Conservation (phyloP, 2,888 invertebrate genomes). For the Heliconius ismenius region DNA sequence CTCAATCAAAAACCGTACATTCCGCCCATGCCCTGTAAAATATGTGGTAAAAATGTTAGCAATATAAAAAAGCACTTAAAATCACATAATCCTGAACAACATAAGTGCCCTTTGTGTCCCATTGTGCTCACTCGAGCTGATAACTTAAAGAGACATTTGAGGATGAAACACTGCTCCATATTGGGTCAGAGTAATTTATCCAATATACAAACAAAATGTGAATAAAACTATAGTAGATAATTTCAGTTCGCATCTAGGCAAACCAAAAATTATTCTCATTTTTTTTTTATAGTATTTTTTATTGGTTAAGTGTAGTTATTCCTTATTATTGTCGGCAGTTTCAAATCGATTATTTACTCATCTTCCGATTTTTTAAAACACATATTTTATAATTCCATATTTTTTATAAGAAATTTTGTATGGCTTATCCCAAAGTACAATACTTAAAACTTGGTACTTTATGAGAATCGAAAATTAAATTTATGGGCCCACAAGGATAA, state of each 20-base stretch:
- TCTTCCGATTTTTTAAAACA: neutral
- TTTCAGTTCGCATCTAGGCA: constrained; percentile 46
- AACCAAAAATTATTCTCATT: constrained; percentile 33
- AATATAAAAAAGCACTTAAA: constrained; percentile 86
- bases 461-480: neutral
- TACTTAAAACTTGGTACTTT: neutral
- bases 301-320: constrained; percentile 14
- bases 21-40: constrained; percentile 81
- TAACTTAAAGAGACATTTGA: constrained; percentile 85
- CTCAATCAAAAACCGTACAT: constrained; percentile 59
- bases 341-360: neutral
- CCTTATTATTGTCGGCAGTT: constrained; percentile 9
- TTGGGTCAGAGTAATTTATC: constrained; percentile 66
- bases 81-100: constrained; percentile 84
- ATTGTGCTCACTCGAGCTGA: constrained; percentile 85
- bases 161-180: constrained; percentile 82
- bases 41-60: constrained; percentile 85
- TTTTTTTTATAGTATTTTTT: neutral
- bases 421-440: neutral
- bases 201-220: constrained; percentile 70
- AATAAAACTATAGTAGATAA: constrained; percentile 42
- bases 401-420: constrained; percentile 3
- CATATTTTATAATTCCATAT: neutral
- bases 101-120: constrained; percentile 84
- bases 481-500: constrained; percentile 8